These are phyloP conservation scores for Galaxea fascicularis DNA, from an alignment of 92 coral and sea anemone genomes.

Conservation along the genomic window DNA sequence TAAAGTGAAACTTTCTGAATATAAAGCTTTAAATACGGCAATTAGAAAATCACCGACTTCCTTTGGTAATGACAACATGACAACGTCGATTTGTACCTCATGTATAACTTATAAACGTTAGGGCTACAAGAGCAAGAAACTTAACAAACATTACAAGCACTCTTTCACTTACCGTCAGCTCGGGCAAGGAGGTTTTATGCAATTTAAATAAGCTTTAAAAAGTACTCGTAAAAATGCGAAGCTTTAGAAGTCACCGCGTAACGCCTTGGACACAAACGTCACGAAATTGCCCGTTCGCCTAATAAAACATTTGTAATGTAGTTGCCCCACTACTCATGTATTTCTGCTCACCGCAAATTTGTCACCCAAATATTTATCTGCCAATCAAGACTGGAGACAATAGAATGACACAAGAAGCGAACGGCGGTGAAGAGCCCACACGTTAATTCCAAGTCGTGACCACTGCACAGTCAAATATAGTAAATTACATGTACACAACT, in stretches of 20 bases:
- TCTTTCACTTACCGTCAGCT: constrained; percentile 40
- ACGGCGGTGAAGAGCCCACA: constrained; percentile 34
- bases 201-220: constrained; percentile 8
- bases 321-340: constrained; percentile 10
- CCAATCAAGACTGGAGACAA: constrained; percentile 35
- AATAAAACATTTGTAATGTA: not conserved
- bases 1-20: constrained; percentile 5
- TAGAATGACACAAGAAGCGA: constrained; percentile 37
- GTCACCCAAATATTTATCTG: constrained; percentile 51
- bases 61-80: not conserved
- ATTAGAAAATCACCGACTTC: not conserved
- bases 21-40: constrained; percentile 18
- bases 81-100: not conserved
- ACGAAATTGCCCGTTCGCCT: constrained; percentile 39
- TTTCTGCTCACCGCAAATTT: constrained; percentile 40
- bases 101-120: not conserved
- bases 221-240: constrained; percentile 13
- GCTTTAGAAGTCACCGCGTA: constrained; percentile 33
- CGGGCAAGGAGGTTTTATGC: constrained; percentile 35
- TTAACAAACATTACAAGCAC: constrained; percentile 36
- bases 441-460: constrained; percentile 10
- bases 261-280: constrained; percentile 32
- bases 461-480: constrained; percentile 17
- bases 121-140: not conserved
- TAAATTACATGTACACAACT: constrained; percentile 24